phyloP scores from a whole-genome alignment of 2,888 invertebrate genomes.

The Coleophora flavipennella region DNA sequence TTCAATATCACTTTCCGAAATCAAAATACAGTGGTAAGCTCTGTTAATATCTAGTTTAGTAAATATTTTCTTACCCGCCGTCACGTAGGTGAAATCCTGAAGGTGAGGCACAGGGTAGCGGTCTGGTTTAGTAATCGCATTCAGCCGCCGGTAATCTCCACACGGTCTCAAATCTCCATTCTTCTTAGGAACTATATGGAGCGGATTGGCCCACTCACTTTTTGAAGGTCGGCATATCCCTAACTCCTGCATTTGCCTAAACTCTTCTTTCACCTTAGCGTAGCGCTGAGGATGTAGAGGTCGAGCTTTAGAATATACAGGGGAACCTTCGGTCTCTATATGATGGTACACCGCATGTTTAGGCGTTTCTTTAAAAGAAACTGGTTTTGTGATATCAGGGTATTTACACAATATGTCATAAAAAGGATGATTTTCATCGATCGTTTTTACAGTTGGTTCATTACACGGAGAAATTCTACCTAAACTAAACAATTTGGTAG shows the following conservation, averaged over 20 bases:
- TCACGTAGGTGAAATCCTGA: conserved; percentile 20
- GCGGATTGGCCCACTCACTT: conserved; percentile 31
- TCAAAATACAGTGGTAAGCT: conserved; percentile 34
- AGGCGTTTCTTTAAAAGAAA: conserved; percentile 1
- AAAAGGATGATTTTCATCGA: neutral
- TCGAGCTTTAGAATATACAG: conserved; percentile 3
- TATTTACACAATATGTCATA: conserved; percentile 1
- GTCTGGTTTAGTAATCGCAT: conserved; percentile 26
- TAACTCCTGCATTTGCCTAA: conserved; percentile 19
- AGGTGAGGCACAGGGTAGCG: conserved; percentile 29
- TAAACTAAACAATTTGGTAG: neutral
- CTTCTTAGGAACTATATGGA: conserved; percentile 22
- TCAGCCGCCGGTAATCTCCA: conserved; percentile 37
- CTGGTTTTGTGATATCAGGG: conserved; percentile 3
- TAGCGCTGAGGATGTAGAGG: conserved; percentile 8
- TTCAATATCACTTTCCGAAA: conserved; percentile 25
- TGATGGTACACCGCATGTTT: neutral
- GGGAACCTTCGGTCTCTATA: conserved; percentile 7
- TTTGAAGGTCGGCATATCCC: conserved; percentile 29
- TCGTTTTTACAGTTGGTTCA: neutral
- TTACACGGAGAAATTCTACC: neutral
- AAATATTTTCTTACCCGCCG: conserved; percentile 19
- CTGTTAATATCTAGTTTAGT: conserved; percentile 25
- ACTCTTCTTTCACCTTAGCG: conserved; percentile 8
- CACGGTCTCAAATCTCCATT: conserved; percentile 23